Conservation (phyloP, 2,113 vertebrate species). For the Myrmecobius fasciatus region DNA sequence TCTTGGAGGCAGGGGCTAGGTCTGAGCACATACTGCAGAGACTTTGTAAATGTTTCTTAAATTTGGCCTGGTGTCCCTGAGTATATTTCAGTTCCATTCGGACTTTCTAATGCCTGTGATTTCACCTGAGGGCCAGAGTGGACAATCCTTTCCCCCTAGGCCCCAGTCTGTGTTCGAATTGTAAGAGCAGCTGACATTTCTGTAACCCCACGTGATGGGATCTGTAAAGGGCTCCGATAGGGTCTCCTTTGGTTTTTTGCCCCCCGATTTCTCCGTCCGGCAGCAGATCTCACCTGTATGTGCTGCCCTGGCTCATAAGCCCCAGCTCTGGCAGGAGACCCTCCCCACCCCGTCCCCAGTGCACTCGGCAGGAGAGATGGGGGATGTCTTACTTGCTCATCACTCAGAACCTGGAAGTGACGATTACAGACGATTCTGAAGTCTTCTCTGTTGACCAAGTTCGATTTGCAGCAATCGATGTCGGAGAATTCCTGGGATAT, state of each 20-base stretch:
- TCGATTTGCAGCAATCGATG: constrained; percentile 72
- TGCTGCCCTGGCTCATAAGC: too few relatives aligned
- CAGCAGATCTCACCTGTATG: not conserved
- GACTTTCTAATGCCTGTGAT: not conserved
- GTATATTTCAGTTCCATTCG: not conserved
- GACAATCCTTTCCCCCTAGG: not conserved
- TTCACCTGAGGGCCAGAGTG: too few relatives aligned
- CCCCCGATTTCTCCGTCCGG: not conserved
- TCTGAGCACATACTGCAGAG: not conserved
- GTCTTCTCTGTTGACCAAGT: constrained; percentile 76
- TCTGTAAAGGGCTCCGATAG: not conserved
- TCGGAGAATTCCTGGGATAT: constrained; percentile 80
- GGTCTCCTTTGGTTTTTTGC: not conserved
- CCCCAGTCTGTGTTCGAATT: not conserved
- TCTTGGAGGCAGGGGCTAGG: not conserved
- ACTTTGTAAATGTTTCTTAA: not conserved
- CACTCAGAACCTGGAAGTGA: constrained; percentile 81
- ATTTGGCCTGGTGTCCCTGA: not conserved
- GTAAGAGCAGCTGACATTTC: not conserved
- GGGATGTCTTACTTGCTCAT: constrained; percentile 78
- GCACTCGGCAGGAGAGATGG: fast-evolving
- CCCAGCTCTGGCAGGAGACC: not conserved
- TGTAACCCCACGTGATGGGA: not conserved
- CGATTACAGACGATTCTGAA: constrained; percentile 80
- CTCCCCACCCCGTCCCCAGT: fast-evolving